A percentile compares a stretch with the other conserved stretches of the same genome.
Evolutionary conservation across 2,113 vertebrate genomes (phyloP).

Genomic region (Peromyscus polionotus): DNA sequence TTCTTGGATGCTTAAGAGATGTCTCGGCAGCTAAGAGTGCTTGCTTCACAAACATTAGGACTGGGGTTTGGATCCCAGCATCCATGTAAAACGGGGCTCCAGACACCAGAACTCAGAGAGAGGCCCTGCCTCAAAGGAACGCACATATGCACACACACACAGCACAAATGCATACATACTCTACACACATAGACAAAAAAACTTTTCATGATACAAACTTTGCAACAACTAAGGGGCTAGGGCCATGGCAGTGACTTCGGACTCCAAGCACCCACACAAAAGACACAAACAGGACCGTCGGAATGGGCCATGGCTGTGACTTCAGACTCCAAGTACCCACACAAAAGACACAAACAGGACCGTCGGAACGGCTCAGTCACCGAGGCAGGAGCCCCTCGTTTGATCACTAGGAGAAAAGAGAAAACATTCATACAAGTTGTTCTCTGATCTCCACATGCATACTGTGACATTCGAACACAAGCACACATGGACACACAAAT

Average conservation of each 20-base stretch:
- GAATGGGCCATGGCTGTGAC: no score
- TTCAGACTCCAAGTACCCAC: background rate
- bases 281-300: background rate
- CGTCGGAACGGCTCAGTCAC: background rate
- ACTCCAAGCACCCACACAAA: background rate
- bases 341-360: background rate
- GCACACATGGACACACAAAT: background rate
- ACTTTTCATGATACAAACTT: background rate
- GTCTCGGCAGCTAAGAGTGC: background rate
- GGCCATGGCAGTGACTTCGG: background rate
- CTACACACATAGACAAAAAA: background rate
- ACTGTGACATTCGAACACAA: background rate
- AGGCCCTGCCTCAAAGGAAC: background rate
- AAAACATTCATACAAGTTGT: background rate
- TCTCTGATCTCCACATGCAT: background rate
- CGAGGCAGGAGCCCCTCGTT: background rate
- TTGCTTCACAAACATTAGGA: background rate
- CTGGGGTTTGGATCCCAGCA: background rate
- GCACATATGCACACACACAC: background rate
- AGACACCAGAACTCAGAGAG: background rate
- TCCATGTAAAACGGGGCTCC: background rate
- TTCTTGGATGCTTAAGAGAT: background rate
- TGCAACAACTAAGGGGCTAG: background rate
- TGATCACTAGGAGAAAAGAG: background rate
- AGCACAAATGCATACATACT: background rate